A percentile compares a stretch with the other conserved stretches of the same genome.
phyloP scores from a whole-genome alignment of 2,113 vertebrate species.

The Asarcornis scutulata region DNA sequence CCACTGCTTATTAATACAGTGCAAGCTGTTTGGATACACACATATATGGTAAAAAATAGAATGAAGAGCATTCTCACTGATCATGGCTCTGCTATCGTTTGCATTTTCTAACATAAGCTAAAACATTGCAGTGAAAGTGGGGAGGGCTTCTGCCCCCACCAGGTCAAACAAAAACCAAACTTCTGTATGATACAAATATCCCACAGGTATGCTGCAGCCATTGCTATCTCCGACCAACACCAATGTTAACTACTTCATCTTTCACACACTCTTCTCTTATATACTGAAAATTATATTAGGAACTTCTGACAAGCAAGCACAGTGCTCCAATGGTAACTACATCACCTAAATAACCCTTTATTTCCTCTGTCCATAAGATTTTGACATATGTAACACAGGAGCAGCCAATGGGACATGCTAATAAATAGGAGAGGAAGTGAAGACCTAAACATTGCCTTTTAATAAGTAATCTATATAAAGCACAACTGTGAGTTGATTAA shows the following conservation, averaged over 20 bases:
- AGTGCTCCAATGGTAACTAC: background rate
- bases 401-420: background rate
- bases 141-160: background rate
- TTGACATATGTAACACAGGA: background rate
- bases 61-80: background rate
- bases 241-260: background rate
- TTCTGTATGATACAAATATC: background rate
- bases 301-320: background rate
- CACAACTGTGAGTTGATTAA: background rate
- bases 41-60: background rate
- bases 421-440: background rate
- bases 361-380: background rate
- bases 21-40: background rate
- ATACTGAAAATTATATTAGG: background rate
- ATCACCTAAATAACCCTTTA: background rate
- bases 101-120: background rate
- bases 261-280: background rate
- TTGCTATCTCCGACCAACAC: background rate
- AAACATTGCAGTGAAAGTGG: background rate
- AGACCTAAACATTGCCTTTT: background rate
- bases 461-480: background rate
- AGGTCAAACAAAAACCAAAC: background rate
- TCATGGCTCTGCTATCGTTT: background rate
- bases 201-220: background rate
- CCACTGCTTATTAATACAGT: background rate